A percentile compares a stretch with the other conserved stretches of the same genome.
phyloP scores from a whole-genome alignment of 2,797 vertebrate genomes.

The Erethizon dorsatum region DNA sequence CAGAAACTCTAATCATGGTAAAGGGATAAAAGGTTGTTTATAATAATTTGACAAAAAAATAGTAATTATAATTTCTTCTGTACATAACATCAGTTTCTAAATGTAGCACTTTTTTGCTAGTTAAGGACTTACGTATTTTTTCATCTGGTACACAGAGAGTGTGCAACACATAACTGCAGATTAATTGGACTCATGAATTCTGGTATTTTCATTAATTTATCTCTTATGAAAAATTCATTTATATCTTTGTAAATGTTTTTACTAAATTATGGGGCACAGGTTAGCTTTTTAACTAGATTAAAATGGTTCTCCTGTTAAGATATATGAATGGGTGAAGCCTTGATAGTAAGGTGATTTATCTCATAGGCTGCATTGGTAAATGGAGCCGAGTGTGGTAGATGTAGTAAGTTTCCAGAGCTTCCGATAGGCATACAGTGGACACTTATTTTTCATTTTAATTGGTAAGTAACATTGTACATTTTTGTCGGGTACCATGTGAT shows the following conservation, averaged over 20 bases:
- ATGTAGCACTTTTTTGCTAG: not conserved
- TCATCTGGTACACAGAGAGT: not conserved
- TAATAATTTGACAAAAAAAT: not conserved
- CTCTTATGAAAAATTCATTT: not conserved
- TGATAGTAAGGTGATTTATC: not conserved
- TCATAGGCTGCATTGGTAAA: not conserved
- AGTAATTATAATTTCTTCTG: not conserved
- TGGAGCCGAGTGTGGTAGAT: not conserved
- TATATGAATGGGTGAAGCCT: not conserved
- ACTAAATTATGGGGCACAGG: not conserved
- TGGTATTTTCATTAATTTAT: slow-evolving; percentile 22
- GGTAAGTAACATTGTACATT: not conserved
- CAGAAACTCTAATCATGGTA: not conserved
- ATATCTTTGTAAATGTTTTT: slow-evolving; percentile 20
- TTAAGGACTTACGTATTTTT: not conserved
- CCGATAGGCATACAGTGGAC: not conserved
- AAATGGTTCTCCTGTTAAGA: slow-evolving; percentile 29
- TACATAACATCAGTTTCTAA: slow-evolving; percentile 38
- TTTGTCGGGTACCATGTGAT: not conserved
- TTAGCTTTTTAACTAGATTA: not conserved
- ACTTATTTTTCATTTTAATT: not conserved
- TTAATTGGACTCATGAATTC: not conserved
- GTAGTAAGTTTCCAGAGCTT: not conserved
- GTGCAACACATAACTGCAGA: not conserved
- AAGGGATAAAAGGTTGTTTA: not conserved